Evolutionary conservation across 2,888 invertebrate genomes (phyloP), one percentile per base, ranked within the genome.

Genomic region (Dynastes maya): DNA sequence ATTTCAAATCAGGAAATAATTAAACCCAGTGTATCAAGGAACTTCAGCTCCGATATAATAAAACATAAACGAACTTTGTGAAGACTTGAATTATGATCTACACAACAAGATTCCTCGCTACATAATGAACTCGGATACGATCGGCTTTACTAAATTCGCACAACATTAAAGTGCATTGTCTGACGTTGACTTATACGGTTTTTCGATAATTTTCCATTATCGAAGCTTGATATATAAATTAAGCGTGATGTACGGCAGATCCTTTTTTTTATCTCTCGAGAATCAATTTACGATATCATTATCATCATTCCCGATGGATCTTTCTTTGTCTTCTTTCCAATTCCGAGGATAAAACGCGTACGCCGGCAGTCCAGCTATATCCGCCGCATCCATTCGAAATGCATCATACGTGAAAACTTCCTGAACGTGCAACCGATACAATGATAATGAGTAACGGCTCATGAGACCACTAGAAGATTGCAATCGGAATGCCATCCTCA

Each of bases 401-500:
- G 49, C 68, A n/a, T 29, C 29, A 51, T 6, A 45, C 22, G 49
- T 5, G 51, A 13, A 51, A 68, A 68, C 49, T 68, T 68, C 29
- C 5, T 22, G 45, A 67, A 63, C 13, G 5, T 65, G 9, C 16
- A 32, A 13, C 70, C 32, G 70, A 29, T 45, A 67, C 40, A 67
- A 49, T 67, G 67, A 32, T 32, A 70, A 51, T 51, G 68, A 55
- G 55, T 71, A 71, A 71, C 71, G 71, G 71, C 40, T 58, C 71
- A n/a, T 22, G 32, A 71, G 53, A 40, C 40, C 40, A 11, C 13
- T 45, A 58, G 29, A 8, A 53, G 53, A 71, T 55, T 53, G 16
- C 70, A 37, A 71, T 71, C 55, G 58, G 71, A 71, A 71, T 71
- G 71, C 71, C 71, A 55, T 71, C 71, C 71, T 71, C 55, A 71